A percentile compares a stretch with the other conserved stretches of the same genome.
Evolutionary conservation across 1,140 invertebrate genomes (phyloP).

Genomic region (Drosophila nasuta): DNA sequence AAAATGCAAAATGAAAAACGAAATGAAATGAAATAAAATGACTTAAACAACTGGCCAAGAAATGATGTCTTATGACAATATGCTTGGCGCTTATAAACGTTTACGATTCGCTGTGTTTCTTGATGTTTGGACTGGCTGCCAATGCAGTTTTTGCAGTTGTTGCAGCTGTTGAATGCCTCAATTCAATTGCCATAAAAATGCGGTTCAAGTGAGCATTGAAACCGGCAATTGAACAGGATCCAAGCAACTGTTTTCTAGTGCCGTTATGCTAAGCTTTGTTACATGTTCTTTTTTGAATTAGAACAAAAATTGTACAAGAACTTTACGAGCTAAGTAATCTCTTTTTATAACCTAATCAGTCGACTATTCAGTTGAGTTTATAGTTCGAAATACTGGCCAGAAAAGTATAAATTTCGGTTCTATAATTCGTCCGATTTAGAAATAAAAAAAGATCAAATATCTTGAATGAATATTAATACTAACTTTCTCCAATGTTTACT

Average conservation of each 20-base stretch:
- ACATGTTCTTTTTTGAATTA: no score
- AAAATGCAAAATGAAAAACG: slow-evolving; percentile 4
- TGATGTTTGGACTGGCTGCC: slow-evolving; percentile 6
- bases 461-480: no score
- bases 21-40: slow-evolving; percentile 10
- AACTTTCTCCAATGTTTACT: no score
- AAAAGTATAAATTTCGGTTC: no score
- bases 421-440: no score
- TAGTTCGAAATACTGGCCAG: no score
- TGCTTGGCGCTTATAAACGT: slow-evolving; percentile 65
- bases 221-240: slow-evolving; percentile 8
- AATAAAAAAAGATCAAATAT: no score
- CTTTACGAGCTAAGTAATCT: no score
- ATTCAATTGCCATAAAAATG: slow-evolving; percentile 54
- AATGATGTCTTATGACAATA: slow-evolving; percentile 64
- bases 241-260: background rate
- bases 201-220: slow-evolving; percentile 29
- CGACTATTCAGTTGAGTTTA: no score
- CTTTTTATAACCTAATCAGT: no score
- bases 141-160: background rate
- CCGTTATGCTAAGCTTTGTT: background rate
- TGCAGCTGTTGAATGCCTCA: slow-evolving; percentile 31
- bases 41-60: slow-evolving; percentile 33
- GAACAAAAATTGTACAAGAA: no score
- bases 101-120: background rate